phyloP scores from a whole-genome alignment of 2,113 vertebrate genomes.

The Sterna hirundo region DNA sequence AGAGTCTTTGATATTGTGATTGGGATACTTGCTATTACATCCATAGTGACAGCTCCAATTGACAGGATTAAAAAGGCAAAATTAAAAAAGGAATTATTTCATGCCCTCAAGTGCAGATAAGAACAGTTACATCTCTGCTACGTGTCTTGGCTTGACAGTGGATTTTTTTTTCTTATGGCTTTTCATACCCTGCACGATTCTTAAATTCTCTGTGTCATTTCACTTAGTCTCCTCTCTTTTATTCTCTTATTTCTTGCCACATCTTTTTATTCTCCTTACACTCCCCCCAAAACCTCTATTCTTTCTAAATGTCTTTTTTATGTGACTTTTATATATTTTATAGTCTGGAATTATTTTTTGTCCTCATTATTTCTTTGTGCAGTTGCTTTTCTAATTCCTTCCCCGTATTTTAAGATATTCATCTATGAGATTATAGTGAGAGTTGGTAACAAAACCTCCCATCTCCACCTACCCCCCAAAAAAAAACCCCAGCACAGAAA shows the following conservation, averaged over 20 bases:
- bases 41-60: slow-evolving; percentile 55
- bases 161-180: slow-evolving; percentile 8
- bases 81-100: slow-evolving; percentile 64
- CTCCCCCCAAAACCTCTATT: not conserved
- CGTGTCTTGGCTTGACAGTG: slow-evolving; percentile 18
- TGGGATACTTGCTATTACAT: slow-evolving; percentile 53
- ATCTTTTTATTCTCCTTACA: not conserved
- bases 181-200: not conserved
- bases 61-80: slow-evolving; percentile 61
- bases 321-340: not conserved
- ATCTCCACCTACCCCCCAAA: not conserved
- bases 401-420: not conserved
- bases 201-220: slow-evolving; percentile 23
- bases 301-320: not conserved
- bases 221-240: not conserved
- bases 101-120: slow-evolving; percentile 58
- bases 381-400: not conserved
- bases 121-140: slow-evolving; percentile 49
- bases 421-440: not conserved
- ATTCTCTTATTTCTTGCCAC: not conserved
- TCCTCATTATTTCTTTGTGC: not conserved
- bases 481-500: not conserved
- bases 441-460: not conserved
- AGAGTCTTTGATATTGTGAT: slow-evolving; percentile 61
- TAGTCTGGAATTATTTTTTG: not conserved